Base-by-base conservation (phyloP, 2,113 vertebrate genomes). In the Thryonomys swinderianus region DNA sequence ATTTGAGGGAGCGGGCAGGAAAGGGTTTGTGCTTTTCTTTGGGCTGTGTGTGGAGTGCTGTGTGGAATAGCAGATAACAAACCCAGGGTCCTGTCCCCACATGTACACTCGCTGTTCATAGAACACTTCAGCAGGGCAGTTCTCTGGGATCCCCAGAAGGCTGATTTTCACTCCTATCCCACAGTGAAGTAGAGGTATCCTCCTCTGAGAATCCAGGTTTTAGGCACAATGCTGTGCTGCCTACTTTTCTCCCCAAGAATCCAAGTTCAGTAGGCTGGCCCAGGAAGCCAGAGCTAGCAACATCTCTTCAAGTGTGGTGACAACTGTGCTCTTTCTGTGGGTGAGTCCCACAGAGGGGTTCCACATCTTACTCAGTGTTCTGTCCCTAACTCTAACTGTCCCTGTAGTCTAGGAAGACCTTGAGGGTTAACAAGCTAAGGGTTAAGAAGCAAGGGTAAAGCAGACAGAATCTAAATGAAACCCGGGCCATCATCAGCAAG, bases 391-490 rank as follows among this genome's bases (percentile, higher is more conserved):
- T 51, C 48, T 51, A 51, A 86, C 4, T 42, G 51, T 57, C 37
- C 85, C n/a, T 71, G 23, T 69, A 10, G n/a, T 18, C 69, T 27
- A 69, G 37, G 34, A 79, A 79, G 51, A 76, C 25, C 34, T 74
- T 45, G 13, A 32, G 5, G 48, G 30, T 62, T 83, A 85, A 45
- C 17, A 57, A 95, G 42, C 59, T n/a, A 73, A 88, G 66, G 16
- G 27, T 14, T 83, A 76, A 95, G 82, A n/a, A n/a, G 42, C 59
- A 73, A 88, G 66, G 16, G 27, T 14, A 85, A 76, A 95, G 82
- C 89, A 73, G 83, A 85, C 21, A 78, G 71, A 57, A 80, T 66
- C 20, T 74, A 89, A 82, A 27, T 32, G 69, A 86, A 84, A 53
- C 32, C 10, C 32, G 80, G 30, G 34, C 53, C 55, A 3, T 66